phyloP scores from a whole-genome alignment of 2,797 vertebrate genomes.

The Betta splendens region DNA sequence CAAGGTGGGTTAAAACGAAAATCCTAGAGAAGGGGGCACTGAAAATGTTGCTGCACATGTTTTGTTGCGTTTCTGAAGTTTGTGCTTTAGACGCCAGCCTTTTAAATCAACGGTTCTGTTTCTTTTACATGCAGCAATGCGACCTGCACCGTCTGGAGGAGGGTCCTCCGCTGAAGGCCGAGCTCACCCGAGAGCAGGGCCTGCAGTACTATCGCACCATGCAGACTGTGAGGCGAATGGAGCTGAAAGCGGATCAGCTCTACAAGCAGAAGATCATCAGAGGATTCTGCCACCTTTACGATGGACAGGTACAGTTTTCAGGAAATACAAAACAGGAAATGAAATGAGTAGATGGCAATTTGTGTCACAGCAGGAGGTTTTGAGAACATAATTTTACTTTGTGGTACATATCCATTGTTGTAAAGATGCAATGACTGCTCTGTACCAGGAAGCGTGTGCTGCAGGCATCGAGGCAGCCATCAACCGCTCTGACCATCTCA shows the following conservation, averaged over 20 bases:
- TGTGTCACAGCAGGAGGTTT: too few relatives aligned
- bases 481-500: slow-evolving; percentile 90
- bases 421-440: too few relatives aligned
- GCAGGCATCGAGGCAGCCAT: slow-evolving; percentile 90
- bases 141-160: slow-evolving; percentile 91
- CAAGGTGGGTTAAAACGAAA: slow-evolving; percentile 78
- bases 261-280: slow-evolving; percentile 99
- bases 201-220: slow-evolving; percentile 92
- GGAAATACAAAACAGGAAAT: too few relatives aligned
- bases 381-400: too few relatives aligned
- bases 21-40: too few relatives aligned
- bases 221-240: slow-evolving; percentile 94
- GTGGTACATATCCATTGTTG: too few relatives aligned
- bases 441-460: slow-evolving; percentile 91
- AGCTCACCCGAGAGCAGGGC: slow-evolving; percentile 91
- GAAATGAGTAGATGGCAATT: too few relatives aligned
- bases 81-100: too few relatives aligned
- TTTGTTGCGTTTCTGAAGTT: too few relatives aligned
- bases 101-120: not conserved
- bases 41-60: too few relatives aligned
- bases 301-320: slow-evolving; percentile 92
- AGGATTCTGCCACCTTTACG: slow-evolving; percentile 96
- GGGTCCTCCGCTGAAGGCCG: slow-evolving; percentile 79
- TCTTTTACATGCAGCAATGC: slow-evolving; percentile 73
- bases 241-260: slow-evolving; percentile 95